These are phyloP conservation scores for Lysandra coridon DNA, from an alignment of 2,888 invertebrate species.

Conservation along the genomic window DNA sequence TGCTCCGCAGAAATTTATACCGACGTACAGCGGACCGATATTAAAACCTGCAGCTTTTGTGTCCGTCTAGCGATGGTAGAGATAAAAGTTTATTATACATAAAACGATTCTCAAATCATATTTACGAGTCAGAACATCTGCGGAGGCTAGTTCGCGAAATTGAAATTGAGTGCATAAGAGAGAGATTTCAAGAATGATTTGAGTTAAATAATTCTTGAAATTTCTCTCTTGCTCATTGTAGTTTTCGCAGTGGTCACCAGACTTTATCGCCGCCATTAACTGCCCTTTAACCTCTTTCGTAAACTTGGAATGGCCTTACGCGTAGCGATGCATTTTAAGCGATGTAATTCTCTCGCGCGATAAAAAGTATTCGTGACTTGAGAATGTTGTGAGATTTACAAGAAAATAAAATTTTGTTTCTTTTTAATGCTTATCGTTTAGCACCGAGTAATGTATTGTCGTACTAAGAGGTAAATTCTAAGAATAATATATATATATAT, in stretches of 20 bases:
- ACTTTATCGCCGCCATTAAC: constrained; percentile 64
- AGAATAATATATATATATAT: too few relatives aligned
- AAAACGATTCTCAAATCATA: constrained; percentile 80
- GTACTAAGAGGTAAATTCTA: not conserved
- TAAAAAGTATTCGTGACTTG: constrained; percentile 11
- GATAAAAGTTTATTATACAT: constrained; percentile 80
- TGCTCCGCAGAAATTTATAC: constrained; percentile 69
- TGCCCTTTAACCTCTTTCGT: constrained; percentile 57
- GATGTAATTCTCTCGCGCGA: constrained; percentile 1
- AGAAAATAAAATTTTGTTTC: not conserved
- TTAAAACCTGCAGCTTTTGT: constrained; percentile 76
- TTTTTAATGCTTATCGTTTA: not conserved
- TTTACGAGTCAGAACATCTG: constrained; percentile 76
- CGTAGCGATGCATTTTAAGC: constrained; percentile 26
- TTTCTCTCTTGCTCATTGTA: constrained; percentile 42
- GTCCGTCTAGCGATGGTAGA: constrained; percentile 62
- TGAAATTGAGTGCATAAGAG: constrained; percentile 74
- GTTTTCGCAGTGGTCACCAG: constrained; percentile 69
- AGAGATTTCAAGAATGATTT: constrained; percentile 74
- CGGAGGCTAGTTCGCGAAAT: constrained; percentile 73
- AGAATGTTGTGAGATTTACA: constrained; percentile 16
- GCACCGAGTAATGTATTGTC: not conserved
- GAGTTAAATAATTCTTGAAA: not conserved
- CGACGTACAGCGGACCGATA: constrained; percentile 66
- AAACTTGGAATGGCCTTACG: constrained; percentile 51